Conservation (phyloP, 2,888 invertebrate genomes). For the Scelioninae gen. 2 region DNA sequence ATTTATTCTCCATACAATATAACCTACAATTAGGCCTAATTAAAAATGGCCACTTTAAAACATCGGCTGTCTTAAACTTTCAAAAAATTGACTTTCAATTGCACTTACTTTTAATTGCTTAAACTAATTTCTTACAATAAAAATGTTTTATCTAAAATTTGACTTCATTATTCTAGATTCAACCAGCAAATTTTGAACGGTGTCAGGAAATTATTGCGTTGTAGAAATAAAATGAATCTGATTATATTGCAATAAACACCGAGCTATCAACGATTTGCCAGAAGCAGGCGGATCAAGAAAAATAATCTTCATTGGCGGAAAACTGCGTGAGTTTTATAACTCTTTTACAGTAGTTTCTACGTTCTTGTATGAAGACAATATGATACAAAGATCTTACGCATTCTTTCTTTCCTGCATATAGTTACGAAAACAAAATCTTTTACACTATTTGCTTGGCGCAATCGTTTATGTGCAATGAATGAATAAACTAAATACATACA, state of each 20-base stretch:
- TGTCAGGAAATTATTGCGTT: constrained; percentile 77
- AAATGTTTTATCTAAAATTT: constrained; percentile 13
- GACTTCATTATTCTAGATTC: constrained; percentile 31
- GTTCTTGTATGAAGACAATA: constrained; percentile 75
- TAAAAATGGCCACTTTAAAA: too few relatives aligned
- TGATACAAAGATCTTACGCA: constrained; percentile 61
- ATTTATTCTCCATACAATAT: too few relatives aligned
- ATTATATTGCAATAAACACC: constrained; percentile 76
- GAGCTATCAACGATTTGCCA: constrained; percentile 78
- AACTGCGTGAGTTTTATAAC: constrained; percentile 76
- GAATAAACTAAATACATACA: too few relatives aligned
- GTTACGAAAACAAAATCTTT: too few relatives aligned
- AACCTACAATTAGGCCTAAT: too few relatives aligned
- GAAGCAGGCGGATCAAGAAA: constrained; percentile 81
- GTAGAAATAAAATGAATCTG: constrained; percentile 77
- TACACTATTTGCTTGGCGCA: too few relatives aligned
- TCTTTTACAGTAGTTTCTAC: constrained; percentile 74
- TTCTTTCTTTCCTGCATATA: constrained; percentile 49
- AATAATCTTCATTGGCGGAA: constrained; percentile 77
- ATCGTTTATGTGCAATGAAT: too few relatives aligned
- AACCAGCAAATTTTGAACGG: constrained; percentile 78
- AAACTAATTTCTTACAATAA: not conserved
- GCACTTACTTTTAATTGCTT: not conserved
- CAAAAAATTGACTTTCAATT: too few relatives aligned
- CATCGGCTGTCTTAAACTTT: too few relatives aligned